Evolutionary conservation across 2,113 vertebrate species (phyloP).

Genomic region (Callospermophilus lateralis): DNA sequence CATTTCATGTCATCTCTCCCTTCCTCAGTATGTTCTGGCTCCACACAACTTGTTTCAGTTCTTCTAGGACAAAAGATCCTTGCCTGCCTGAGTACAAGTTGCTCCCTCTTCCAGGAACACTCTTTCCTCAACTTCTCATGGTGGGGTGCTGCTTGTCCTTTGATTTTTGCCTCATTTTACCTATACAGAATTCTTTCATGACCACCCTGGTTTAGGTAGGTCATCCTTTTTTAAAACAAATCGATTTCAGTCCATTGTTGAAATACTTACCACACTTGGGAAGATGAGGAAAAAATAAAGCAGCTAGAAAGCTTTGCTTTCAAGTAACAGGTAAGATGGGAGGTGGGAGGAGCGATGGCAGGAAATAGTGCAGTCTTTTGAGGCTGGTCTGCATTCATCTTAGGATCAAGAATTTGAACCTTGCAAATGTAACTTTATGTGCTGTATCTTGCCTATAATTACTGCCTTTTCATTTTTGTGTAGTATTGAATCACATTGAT

Average conservation of each 20-base stretch:
- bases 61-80: constrained; percentile 21
- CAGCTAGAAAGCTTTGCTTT: background rate
- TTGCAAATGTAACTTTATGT: constrained; percentile 43
- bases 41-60: constrained; percentile 1
- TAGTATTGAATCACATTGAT: background rate
- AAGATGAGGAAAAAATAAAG: background rate
- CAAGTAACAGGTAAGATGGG: background rate
- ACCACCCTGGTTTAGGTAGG: background rate
- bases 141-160: background rate
- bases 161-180: background rate
- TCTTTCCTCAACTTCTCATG: background rate
- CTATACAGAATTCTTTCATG: background rate
- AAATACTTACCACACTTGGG: background rate
- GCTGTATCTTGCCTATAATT: background rate
- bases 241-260: background rate
- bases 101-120: constrained; percentile 1
- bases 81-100: background rate
- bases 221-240: background rate
- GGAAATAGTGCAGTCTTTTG: background rate
- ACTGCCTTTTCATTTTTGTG: constrained; percentile 16
- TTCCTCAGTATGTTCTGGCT: constrained; percentile 10
- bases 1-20: background rate
- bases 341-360: background rate
- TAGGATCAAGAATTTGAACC: constrained; percentile 12
- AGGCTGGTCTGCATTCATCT: background rate